phyloP scores from a whole-genome alignment of 2,888 invertebrate species.

The Petrolisthes cinctipes region DNA sequence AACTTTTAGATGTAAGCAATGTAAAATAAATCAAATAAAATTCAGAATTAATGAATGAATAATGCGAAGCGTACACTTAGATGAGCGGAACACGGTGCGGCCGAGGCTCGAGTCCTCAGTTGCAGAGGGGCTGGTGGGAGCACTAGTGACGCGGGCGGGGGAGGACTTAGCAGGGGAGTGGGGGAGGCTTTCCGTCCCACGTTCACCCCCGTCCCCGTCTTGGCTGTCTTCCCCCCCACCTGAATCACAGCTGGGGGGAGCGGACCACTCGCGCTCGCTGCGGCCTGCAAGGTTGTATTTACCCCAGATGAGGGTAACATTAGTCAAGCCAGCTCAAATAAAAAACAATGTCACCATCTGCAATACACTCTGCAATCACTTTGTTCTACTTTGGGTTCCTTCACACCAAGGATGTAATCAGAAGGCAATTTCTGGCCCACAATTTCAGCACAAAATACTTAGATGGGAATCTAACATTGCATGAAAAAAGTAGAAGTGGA shows the following conservation, averaged over 20 bases:
- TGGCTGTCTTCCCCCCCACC: conserved; percentile 46
- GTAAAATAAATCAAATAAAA: not conserved
- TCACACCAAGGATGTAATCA: not conserved
- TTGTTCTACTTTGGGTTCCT: not conserved
- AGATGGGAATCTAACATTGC: too few species aligned
- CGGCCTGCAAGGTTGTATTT: conserved; percentile 55
- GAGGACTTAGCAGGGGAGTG: conserved; percentile 52
- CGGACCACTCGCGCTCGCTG: conserved; percentile 62
- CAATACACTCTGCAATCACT: conserved; percentile 28
- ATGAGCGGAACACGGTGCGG: conserved; percentile 62
- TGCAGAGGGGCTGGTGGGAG: conserved; percentile 58
- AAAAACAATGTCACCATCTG: conserved; percentile 23
- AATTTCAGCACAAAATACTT: too few species aligned
- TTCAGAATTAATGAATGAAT: conserved; percentile 29
- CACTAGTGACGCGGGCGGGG: conserved; percentile 52
- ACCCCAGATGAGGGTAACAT: conserved; percentile 36
- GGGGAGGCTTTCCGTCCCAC: conserved; percentile 49
- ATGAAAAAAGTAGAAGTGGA: too few species aligned
- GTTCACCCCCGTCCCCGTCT: conserved; percentile 47
- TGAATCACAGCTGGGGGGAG: conserved; percentile 55
- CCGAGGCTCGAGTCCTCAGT: conserved; percentile 53
- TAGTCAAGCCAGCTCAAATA: conserved; percentile 29
- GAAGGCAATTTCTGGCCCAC: too few species aligned
- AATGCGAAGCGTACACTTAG: conserved; percentile 60
- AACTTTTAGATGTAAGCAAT: too few species aligned